Evolutionary conservation across 2,888 invertebrate species (phyloP), one percentile per base, ranked within the genome.

Genomic region (Teleiodes luculella): DNA sequence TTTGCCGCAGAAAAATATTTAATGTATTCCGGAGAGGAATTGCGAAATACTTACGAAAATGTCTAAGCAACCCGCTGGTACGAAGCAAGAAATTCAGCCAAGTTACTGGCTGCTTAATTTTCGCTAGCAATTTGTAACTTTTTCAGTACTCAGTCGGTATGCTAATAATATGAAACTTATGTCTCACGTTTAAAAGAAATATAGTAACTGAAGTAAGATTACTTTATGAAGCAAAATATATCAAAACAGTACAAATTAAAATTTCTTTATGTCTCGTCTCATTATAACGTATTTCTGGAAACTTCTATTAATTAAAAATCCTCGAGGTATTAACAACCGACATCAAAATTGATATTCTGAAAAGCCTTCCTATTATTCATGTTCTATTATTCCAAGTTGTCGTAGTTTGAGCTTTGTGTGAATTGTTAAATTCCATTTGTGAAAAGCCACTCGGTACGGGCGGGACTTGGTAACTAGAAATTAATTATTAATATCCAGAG

Each of bases 391-490:
- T 70, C 66, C 63, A 68, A 76, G 74, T 76, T 78, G 76, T 76
- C 74, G 74, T 71, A 70, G 80, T 74, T 74, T 72, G 71, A 83
- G 81, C 78, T 83, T 77, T 70, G 75, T 77, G 83, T 86, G 85
- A 86, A 86, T 86, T 82, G 86, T 86, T 86, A 86, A 86, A 86
- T 83, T 83, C 78, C 78, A 86, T 86, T 80, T 74, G 76, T 77
- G 78, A 74, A 80, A 77, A 76, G 78, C 78, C 75, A 74, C 75
- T 75, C 70, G 72, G 71, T 59, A 69, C 74, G 61, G 59, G 78
- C 77, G 74, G 70, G 76, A 76, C 76, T 84, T 80, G 72, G 76
- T 83, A 86, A 86, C 82, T 79, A 84, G 84, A 86, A 83, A 86
- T 86, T 86, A 86, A 86, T 85, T 82, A 85, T 86, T 80, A 76